phyloP scores from a whole-genome alignment of 2,888 invertebrate species.

The Barypeithes pellucidus region DNA sequence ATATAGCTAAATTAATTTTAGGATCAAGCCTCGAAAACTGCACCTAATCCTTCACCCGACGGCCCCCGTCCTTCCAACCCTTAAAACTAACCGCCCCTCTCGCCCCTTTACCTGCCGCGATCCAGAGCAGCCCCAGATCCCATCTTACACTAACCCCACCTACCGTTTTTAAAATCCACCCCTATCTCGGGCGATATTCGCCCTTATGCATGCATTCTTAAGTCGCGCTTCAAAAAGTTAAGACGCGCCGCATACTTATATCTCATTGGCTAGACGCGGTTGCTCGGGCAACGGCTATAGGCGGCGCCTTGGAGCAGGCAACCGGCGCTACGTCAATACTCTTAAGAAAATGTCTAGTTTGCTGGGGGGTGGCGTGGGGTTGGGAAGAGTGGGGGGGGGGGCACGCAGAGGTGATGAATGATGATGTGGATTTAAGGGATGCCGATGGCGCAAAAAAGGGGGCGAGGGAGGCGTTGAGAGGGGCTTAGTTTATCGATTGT shows the following conservation, averaged over 20 bases:
- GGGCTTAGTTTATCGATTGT: too few species aligned
- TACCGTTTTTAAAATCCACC: slow-evolving; percentile 61
- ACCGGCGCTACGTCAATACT: slow-evolving; percentile 53
- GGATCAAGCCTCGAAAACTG: slow-evolving; percentile 43
- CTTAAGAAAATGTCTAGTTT: slow-evolving; percentile 50
- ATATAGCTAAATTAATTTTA: slow-evolving; percentile 3
- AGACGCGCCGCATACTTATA: slow-evolving; percentile 68
- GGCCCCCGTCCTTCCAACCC: slow-evolving; percentile 63
- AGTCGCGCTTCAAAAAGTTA: slow-evolving; percentile 64
- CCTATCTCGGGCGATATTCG: slow-evolving; percentile 68
- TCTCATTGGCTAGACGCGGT: slow-evolving; percentile 69
- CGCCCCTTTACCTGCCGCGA: slow-evolving; percentile 55
- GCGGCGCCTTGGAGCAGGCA: slow-evolving; percentile 55
- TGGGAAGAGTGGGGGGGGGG: slow-evolving; percentile 24
- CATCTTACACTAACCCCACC: slow-evolving; percentile 53
- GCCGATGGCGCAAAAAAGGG: slow-evolving; percentile 34
- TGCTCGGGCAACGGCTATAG: slow-evolving; percentile 65
- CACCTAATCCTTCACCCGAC: slow-evolving; percentile 26
- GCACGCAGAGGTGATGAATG: slow-evolving; percentile 41
- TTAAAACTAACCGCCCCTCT: slow-evolving; percentile 59
- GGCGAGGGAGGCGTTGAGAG: too few species aligned
- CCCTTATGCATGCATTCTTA: slow-evolving; percentile 65
- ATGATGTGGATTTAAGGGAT: slow-evolving; percentile 36
- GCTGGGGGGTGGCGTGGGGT: slow-evolving; percentile 35
- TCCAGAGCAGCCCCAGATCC: slow-evolving; percentile 30